Conservation (phyloP, 2,113 vertebrate species). For the Colius striatus region DNA sequence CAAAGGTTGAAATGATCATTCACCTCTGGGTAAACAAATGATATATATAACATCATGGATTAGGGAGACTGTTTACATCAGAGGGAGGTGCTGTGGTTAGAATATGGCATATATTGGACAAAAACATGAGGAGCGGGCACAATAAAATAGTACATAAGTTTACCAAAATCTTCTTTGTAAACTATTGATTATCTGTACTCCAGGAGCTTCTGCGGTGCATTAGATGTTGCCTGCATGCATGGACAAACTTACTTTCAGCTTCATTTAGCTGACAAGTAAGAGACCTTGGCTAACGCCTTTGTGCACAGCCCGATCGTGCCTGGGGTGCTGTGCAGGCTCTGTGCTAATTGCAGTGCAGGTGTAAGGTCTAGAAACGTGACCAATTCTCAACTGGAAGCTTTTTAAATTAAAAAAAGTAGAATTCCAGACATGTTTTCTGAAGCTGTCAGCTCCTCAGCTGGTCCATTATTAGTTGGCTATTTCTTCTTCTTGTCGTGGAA, state of each 20-base stretch:
- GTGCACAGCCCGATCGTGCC: not conserved
- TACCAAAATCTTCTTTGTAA: not conserved
- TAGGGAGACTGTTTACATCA: not conserved
- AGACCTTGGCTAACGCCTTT: fast-evolving
- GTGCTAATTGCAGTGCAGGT: not conserved
- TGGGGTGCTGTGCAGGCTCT: no score
- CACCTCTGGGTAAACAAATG: slow-evolving; percentile 5
- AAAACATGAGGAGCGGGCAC: not conserved
- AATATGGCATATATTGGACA: fast-evolving
- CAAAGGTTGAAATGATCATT: slow-evolving; percentile 47
- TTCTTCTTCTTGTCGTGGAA: not conserved
- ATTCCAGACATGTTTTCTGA: not conserved
- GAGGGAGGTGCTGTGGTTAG: not conserved
- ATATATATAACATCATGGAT: not conserved
- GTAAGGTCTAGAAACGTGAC: not conserved
- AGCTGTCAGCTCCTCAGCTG: not conserved
- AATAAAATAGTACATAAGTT: not conserved
- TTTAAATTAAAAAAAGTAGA: not conserved
- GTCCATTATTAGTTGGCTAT: not conserved
- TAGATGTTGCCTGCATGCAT: not conserved
- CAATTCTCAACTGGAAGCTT: not conserved
- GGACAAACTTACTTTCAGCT: not conserved
- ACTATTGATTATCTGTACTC: not conserved
- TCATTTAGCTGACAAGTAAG: not conserved
- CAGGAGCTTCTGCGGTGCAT: not conserved